phyloP scores from a whole-genome alignment of 2,888 invertebrate genomes.

The Dorcus hopei region DNA sequence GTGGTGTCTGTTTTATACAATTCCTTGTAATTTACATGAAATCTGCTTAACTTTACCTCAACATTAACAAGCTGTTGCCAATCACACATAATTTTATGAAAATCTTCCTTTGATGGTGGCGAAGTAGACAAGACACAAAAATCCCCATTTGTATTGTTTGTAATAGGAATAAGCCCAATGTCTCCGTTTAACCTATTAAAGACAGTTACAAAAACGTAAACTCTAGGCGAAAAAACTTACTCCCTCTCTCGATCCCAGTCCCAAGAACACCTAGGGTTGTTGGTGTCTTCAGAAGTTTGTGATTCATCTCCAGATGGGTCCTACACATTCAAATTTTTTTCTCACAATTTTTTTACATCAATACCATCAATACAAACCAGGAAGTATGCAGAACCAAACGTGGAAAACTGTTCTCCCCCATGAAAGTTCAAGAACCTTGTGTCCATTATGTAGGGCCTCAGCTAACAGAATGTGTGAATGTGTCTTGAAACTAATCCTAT shows the following conservation, averaged over 20 bases:
- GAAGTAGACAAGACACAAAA: conserved; percentile 31
- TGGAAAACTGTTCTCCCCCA: conserved; percentile 52
- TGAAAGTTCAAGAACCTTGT: conserved; percentile 52
- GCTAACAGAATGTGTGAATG: no score
- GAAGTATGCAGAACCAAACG: conserved; percentile 28
- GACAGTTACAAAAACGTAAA: conserved; percentile 1
- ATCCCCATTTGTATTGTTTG: conserved; percentile 40
- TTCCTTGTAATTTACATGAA: neutral
- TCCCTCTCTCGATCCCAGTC: conserved; percentile 42
- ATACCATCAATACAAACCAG: conserved; percentile 18
- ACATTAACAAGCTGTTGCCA: conserved; percentile 53
- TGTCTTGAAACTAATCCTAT: no score
- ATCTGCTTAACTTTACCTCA: conserved; percentile 39
- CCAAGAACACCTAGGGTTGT: conserved; percentile 24
- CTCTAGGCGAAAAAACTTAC: conserved; percentile 36
- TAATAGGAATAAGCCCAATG: conserved; percentile 46
- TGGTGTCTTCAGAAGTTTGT: conserved; percentile 6
- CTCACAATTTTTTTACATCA: neutral
- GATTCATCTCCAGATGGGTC: conserved; percentile 15
- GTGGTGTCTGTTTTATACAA: no score
- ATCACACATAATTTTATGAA: conserved; percentile 52
- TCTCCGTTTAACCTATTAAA: conserved; percentile 46
- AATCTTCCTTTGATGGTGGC: conserved; percentile 49
- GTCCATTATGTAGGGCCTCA: conserved; percentile 44
- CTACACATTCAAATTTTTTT: neutral